Evolutionary conservation across 2,113 vertebrate species (phyloP), one percentile per base, ranked within the genome.

Genomic region (Archocentrus centrarchus): DNA sequence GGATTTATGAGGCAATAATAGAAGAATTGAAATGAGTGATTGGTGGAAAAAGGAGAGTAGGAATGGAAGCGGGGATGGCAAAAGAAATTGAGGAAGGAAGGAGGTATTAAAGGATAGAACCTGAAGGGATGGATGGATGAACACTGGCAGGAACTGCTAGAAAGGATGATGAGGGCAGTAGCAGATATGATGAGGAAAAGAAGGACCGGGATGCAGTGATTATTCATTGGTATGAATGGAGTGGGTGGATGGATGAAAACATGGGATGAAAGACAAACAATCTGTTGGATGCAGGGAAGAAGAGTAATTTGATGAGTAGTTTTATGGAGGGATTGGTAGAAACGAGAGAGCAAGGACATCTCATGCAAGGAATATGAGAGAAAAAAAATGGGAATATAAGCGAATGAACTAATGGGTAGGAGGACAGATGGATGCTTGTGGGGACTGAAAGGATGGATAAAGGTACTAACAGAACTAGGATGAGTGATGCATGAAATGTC

Each of bases 321-420:
- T 84, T 80, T 47, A 89, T 82, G 70, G 55, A 64, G 24, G 57
- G 62, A 82, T 53, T 59, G 79, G 20, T 32, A 68, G 58, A 77
- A 75, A 73, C 41, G 20, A 30, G 70, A 59, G 35, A 58, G 22
- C 27, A 15, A 62, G 59, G 5, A 50, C 20, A 73, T 53, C 27
- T 55, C 35, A 59, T 37, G 13, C 39, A 63, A 79, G 61, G 14
- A 81, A 68, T 64, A 68, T 37, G 44, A 50, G 15, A 59, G 58
- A 37, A 44, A 53, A 55, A 30, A 55, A 30, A 73, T 4, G 27
- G 13, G 7, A 59, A 63, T 32, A 27, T 73, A 10, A 11, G 32
- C 0, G 5, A 35, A 68, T 66, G 7, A 62, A 73, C 59, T 35
- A 68, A 83, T n/a, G 8, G 11, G 30, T 7, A 22, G 58, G 70